Conservation (phyloP, 1,140 invertebrate genomes). For the Centruroides vittatus region DNA sequence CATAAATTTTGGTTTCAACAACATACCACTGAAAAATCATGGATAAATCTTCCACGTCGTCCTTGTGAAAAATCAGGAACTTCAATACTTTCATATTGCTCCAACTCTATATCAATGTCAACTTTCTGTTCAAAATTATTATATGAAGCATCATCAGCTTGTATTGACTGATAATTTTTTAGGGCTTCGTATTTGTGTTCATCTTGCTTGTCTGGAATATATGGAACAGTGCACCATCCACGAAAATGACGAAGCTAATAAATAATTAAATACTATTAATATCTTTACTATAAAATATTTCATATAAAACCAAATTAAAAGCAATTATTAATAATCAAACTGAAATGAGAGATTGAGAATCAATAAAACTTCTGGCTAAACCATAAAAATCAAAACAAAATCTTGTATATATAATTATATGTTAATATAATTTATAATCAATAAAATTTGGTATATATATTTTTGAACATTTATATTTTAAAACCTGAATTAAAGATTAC, state of each 20-base stretch:
- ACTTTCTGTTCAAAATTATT: slow-evolving; percentile 55
- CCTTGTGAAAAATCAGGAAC: slow-evolving; percentile 65
- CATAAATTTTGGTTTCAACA: too few species aligned
- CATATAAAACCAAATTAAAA: not conserved
- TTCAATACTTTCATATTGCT: slow-evolving; percentile 56
- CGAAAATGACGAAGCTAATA: slow-evolving; percentile 41
- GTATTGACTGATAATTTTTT: not conserved
- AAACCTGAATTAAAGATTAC: too few species aligned
- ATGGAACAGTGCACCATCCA: slow-evolving; percentile 51
- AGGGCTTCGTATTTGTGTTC: not conserved
- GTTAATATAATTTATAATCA: too few species aligned
- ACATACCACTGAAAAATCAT: slow-evolving; percentile 48
- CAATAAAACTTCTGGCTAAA: too few species aligned
- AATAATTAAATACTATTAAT: not conserved
- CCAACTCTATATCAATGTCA: slow-evolving; percentile 51
- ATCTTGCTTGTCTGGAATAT: slow-evolving; percentile 27
- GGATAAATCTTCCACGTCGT: slow-evolving; percentile 61
- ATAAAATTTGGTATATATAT: too few species aligned
- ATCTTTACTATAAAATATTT: not conserved
- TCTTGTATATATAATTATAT: too few species aligned
- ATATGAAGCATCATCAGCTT: slow-evolving; percentile 1
- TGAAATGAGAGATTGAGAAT: not conserved
- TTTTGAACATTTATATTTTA: too few species aligned
- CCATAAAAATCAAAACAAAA: too few species aligned
- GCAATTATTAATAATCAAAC: slow-evolving; percentile 1